Evolutionary conservation across 1,140 invertebrate species (phyloP).

Genomic region (Pogonomyrmex barbatus): DNA sequence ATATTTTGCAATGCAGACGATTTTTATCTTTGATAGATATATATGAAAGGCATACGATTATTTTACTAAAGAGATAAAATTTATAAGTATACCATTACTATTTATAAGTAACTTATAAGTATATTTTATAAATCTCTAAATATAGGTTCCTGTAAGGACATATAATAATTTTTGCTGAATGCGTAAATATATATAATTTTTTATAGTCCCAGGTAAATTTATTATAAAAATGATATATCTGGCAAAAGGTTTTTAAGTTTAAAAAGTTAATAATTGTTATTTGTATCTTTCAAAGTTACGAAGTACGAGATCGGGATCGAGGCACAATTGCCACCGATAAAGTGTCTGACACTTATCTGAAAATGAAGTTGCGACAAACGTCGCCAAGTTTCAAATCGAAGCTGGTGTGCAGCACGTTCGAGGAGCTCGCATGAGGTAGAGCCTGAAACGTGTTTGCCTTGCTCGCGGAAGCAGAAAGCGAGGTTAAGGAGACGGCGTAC

Average conservation of each 20-base stretch:
- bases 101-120: neutral
- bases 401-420: conserved; percentile 3
- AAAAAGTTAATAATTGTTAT: conserved; percentile 20
- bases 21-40: conserved; percentile 5
- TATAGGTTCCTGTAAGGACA: neutral
- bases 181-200: neutral
- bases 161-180: neutral
- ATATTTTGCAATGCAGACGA: neutral
- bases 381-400: conserved; percentile 20
- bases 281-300: neutral
- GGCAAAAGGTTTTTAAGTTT: neutral
- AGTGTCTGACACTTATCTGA: neutral
- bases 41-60: neutral
- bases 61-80: neutral
- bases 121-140: neutral
- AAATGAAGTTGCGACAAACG: conserved; percentile 53
- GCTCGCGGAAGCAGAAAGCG: conserved; percentile 35
- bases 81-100: neutral
- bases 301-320: neutral
- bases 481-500: conserved; percentile 37
- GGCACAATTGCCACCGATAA: conserved; percentile 4
- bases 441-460: conserved; percentile 63
- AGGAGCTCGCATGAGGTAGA: conserved; percentile 1
- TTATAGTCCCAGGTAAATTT: neutral
- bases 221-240: neutral